phyloP scores from a whole-genome alignment of 2,797 vertebrate genomes.

The Sorex maritimensis region DNA sequence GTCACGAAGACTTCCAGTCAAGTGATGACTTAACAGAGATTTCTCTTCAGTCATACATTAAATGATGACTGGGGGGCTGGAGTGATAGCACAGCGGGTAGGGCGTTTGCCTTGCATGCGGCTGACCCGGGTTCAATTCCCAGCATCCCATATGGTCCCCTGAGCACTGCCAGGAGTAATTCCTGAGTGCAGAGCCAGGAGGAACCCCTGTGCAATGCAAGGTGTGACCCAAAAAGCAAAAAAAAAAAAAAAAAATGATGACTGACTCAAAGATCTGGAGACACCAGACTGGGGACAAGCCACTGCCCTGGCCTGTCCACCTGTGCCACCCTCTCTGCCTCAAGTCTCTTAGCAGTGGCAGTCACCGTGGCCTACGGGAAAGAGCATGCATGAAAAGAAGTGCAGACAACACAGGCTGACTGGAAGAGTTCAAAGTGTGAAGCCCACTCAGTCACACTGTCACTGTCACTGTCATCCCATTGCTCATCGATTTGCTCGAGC shows the following conservation, averaged over 20 bases:
- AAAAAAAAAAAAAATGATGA: background rate
- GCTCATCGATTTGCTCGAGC: no score
- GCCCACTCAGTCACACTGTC: background rate
- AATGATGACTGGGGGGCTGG: background rate
- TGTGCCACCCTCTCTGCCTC: background rate
- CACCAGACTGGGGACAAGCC: background rate
- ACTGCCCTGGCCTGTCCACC: background rate
- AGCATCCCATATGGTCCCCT: no score
- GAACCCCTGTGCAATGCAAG: no score
- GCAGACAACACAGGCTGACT: background rate
- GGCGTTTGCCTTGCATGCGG: no score
- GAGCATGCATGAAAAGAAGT: background rate
- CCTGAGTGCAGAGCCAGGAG: no score
- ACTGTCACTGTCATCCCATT: no score
- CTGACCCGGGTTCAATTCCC: no score
- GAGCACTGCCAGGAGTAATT: no score
- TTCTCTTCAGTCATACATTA: constrained; percentile 55
- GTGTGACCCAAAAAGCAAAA: no score
- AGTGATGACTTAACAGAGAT: constrained; percentile 34
- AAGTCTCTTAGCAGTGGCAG: background rate
- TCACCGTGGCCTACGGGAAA: background rate
- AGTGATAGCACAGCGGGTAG: no score
- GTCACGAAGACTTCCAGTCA: background rate
- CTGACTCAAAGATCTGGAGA: constrained; percentile 23
- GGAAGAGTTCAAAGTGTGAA: background rate